phyloP scores from a whole-genome alignment of 2,113 vertebrate species.

The Heptranchias perlo region DNA sequence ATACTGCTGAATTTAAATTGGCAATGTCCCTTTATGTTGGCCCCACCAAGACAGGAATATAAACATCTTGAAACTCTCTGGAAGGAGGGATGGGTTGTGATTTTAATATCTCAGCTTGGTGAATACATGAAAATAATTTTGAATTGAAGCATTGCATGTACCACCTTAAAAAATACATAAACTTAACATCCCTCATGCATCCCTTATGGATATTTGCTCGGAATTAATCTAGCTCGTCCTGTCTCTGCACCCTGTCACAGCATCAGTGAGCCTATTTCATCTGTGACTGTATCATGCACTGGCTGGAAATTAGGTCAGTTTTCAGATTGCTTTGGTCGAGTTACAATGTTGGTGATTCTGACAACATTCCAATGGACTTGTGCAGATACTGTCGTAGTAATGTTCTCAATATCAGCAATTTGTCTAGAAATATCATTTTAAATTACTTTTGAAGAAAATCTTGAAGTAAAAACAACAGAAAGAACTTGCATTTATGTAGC shows the following conservation, averaged over 20 bases:
- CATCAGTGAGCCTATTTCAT: background rate
- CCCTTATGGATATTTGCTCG: background rate
- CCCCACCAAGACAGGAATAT: background rate
- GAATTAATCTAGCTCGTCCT: background rate
- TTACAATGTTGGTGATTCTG: too few relatives aligned
- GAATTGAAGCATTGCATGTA: background rate
- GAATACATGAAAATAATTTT: background rate
- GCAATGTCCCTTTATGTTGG: background rate
- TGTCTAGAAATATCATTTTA: background rate
- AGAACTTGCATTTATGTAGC: background rate
- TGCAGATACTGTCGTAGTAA: background rate
- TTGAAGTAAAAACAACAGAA: background rate
- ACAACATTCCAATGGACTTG: too few relatives aligned
- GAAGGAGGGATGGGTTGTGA: background rate
- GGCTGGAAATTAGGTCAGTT: too few relatives aligned
- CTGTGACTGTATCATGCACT: too few relatives aligned
- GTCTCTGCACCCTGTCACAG: background rate
- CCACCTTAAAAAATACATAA: background rate
- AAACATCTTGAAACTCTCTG: background rate
- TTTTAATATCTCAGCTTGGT: background rate
- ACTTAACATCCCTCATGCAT: too few relatives aligned
- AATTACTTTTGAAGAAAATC: background rate
- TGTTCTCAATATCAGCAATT: background rate
- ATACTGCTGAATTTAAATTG: background rate
- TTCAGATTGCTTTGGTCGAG: too few relatives aligned